phyloP scores from a whole-genome alignment of 2,797 vertebrate species.

The Pterois miles region DNA sequence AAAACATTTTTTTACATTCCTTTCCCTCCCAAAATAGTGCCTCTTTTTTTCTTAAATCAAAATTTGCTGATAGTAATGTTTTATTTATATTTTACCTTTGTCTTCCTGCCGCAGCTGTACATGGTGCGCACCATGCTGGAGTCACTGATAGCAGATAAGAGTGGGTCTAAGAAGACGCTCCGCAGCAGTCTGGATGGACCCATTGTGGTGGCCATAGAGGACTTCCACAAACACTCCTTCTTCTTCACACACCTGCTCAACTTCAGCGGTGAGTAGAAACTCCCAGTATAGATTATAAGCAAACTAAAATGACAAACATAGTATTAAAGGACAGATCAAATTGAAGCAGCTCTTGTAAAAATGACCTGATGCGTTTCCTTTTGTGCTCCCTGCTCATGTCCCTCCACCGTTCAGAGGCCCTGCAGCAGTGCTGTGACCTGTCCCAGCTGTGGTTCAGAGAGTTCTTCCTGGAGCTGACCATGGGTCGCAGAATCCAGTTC shows the following conservation, averaged over 20 bases:
- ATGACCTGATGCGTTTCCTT: background rate
- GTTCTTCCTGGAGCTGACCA: constrained; percentile 97
- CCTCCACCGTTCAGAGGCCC: constrained; percentile 85
- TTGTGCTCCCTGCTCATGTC: background rate
- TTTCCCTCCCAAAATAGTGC: background rate
- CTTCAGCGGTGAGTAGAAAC: constrained; percentile 90
- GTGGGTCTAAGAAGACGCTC: constrained; percentile 97
- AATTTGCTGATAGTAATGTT: background rate
- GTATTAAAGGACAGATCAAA: background rate
- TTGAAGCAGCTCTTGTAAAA: background rate
- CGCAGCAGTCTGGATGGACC: constrained; percentile 97
- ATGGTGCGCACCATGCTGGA: constrained; percentile 99
- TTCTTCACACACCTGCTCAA: constrained; percentile 99
- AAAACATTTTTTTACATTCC: background rate
- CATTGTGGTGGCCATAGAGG: constrained; percentile 96
- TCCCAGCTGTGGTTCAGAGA: constrained; percentile 98
- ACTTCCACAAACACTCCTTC: constrained; percentile 99
- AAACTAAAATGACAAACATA: background rate
- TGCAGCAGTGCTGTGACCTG: constrained; percentile 97
- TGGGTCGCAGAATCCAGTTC: constrained; percentile 98
- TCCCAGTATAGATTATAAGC: background rate
- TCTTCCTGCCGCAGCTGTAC: constrained; percentile 87
- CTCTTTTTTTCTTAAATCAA: no score
- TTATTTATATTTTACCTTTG: background rate
- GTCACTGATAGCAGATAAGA: constrained; percentile 97